These are phyloP conservation scores for Drosophila pseudoobscura DNA, from an alignment of 1,140 invertebrate genomes.

Conservation along the genomic window DNA sequence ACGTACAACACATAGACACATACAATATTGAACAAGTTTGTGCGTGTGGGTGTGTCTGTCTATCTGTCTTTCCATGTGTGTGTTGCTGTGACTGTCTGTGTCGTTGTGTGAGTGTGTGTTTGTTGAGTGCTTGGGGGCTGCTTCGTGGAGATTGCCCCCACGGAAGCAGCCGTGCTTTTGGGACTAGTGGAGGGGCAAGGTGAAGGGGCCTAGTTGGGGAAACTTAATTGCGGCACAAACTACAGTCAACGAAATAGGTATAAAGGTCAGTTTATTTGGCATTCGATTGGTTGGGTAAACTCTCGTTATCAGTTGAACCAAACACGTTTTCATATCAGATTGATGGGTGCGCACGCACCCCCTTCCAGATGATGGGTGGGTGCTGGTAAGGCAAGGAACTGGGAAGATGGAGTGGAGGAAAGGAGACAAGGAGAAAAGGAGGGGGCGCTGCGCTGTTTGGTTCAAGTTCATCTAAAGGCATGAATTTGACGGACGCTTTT, in stretches of 20 bases:
- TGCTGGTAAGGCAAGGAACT: too few species aligned
- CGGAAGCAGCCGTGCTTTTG: not conserved
- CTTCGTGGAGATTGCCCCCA: not conserved
- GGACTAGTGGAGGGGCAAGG: not conserved
- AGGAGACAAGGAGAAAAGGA: not conserved
- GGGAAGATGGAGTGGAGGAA: not conserved
- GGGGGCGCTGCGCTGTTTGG: conserved; percentile 59
- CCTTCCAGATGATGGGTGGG: not conserved
- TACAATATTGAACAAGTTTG: conserved; percentile 71
- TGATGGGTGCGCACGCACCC: conserved; percentile 22
- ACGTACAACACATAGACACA: conserved; percentile 59
- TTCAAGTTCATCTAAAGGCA: conserved; percentile 83
- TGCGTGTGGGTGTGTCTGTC: conserved; percentile 3
- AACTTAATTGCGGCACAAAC: conserved; percentile 79
- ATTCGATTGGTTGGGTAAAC: conserved; percentile 29
- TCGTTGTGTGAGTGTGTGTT: conserved; percentile 8
- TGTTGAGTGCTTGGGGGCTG: conserved; percentile 24
- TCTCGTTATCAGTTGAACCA: conserved; percentile 36
- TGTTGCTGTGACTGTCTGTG: conserved; percentile 26
- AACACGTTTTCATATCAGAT: conserved; percentile 17
- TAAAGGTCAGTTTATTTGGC: conserved; percentile 78
- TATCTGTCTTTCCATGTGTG: conserved; percentile 4
- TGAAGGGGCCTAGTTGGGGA: not conserved
- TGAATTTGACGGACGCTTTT: conserved; percentile 83
- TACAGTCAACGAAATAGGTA: conserved; percentile 83